Evolutionary conservation across 1,140 invertebrate genomes (phyloP).

Genomic region (honey bee (Apis mellifera)): DNA sequence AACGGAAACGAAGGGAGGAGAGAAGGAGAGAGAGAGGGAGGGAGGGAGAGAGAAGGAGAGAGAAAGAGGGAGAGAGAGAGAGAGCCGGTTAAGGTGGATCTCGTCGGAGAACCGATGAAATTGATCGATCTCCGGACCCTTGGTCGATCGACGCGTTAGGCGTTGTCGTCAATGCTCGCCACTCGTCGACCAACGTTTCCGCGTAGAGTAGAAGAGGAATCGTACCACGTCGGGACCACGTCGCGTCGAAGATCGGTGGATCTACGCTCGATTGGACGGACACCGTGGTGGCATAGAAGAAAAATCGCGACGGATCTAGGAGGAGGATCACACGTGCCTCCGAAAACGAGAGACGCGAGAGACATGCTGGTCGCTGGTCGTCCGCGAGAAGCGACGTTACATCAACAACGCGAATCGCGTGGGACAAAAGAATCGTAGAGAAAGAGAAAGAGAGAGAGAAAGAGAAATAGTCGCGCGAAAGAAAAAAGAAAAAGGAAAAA

Average conservation of each 20-base stretch:
- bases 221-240: background rate
- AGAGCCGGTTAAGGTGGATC: constrained; percentile 21
- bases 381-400: background rate
- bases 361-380: background rate
- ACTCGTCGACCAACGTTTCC: constrained; percentile 27
- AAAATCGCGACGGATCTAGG: background rate
- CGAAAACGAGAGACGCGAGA: background rate
- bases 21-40: background rate
- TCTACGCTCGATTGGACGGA: constrained; percentile 1
- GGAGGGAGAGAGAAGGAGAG: background rate
- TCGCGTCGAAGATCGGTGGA: constrained; percentile 4
- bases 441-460: background rate
- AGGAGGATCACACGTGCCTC: constrained; percentile 4
- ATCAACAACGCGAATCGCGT: background rate
- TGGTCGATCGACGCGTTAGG: constrained; percentile 58
- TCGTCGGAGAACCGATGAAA: constrained; percentile 39
- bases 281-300: background rate
- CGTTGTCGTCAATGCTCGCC: constrained; percentile 55
- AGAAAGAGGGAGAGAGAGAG: constrained; percentile 30
- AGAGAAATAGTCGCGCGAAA: too few relatives aligned
- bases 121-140: constrained; percentile 35
- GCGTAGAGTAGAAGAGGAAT: constrained; percentile 55
- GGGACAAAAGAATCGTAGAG: background rate
- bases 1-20: background rate
- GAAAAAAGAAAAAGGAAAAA: background rate